Conservation (phyloP, 2,113 vertebrate genomes). For the Lycaon pictus region DNA sequence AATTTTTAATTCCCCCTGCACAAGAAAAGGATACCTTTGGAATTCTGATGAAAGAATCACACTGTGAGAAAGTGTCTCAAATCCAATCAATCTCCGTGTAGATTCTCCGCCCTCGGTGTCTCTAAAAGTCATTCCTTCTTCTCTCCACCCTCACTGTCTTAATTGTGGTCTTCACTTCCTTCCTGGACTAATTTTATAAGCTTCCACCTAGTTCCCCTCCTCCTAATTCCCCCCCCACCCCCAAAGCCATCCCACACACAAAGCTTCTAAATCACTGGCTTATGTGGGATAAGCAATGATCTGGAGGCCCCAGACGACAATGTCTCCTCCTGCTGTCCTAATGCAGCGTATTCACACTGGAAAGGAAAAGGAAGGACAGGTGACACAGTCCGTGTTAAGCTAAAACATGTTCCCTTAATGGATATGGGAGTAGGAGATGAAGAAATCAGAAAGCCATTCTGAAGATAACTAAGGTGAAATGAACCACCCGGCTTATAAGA, state of each 20-base stretch:
- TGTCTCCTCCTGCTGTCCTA: background rate
- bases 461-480: background rate
- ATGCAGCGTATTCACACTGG: background rate
- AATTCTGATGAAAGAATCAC: background rate
- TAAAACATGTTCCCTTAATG: background rate
- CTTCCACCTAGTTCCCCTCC: background rate
- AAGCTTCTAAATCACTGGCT: slow-evolving; percentile 19
- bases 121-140: background rate
- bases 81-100: background rate
- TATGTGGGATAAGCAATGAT: background rate
- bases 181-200: background rate
- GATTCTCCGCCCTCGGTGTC: background rate
- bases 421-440: background rate
- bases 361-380: background rate
- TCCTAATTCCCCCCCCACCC: background rate
- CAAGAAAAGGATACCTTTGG: background rate
- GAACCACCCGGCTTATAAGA: background rate
- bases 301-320: background rate
- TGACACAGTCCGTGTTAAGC: background rate
- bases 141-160: background rate
- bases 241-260: background rate
- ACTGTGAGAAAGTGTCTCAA: background rate
- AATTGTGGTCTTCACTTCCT: slow-evolving; percentile 9
- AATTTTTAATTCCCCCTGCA: background rate
- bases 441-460: background rate